These are phyloP conservation scores for Zaprionus kolodkinae DNA, from an alignment of 1,140 invertebrate genomes.

Conservation along the genomic window DNA sequence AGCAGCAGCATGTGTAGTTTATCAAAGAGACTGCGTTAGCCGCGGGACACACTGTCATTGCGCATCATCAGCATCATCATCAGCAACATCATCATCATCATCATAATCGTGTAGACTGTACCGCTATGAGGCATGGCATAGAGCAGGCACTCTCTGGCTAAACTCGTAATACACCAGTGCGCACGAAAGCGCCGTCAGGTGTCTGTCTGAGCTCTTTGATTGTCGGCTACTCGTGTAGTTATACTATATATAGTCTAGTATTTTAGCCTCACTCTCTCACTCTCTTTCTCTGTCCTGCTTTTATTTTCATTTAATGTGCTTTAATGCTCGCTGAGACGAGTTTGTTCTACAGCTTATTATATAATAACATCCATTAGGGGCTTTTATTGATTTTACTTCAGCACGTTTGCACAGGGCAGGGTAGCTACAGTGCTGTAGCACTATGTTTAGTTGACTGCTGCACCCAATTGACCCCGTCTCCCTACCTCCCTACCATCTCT, in stretches of 20 bases:
- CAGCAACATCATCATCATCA: conserved; percentile 27
- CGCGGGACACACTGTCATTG: conserved; percentile 59
- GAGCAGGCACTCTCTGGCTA: background rate
- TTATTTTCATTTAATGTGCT: conserved; percentile 70
- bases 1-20: conserved; percentile 53
- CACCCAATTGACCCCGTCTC: conserved; percentile 22
- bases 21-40: conserved; percentile 62
- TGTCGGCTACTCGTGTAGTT: background rate
- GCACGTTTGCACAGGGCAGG: conserved; percentile 59
- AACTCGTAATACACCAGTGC: conserved; percentile 4
- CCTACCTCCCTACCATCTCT: background rate
- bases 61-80: conserved; percentile 61
- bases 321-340: conserved; percentile 68
- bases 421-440: background rate
- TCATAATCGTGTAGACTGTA: background rate
- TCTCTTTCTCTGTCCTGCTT: conserved; percentile 1
- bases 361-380: conserved; percentile 79
- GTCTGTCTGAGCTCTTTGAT: conserved; percentile 10
- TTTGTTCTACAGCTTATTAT: conserved; percentile 76
- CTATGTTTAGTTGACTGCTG: conserved; percentile 52
- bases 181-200: background rate
- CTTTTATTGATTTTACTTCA: conserved; percentile 78
- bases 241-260: conserved; percentile 3
- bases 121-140: background rate
- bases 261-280: conserved; percentile 1